phyloP scores from a whole-genome alignment of 2,113 vertebrate genomes.

The Carollia perspicillata region DNA sequence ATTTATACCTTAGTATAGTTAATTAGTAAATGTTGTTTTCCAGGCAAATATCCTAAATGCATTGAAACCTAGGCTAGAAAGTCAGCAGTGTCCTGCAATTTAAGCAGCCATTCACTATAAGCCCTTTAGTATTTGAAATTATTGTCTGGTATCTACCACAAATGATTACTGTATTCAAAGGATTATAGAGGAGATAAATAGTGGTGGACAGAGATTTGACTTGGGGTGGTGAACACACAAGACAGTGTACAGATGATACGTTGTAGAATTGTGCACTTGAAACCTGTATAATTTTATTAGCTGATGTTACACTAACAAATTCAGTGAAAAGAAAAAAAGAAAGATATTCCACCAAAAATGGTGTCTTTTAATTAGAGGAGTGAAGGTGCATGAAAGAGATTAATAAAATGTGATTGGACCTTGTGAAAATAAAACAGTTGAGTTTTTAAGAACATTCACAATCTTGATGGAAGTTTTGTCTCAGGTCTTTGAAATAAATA shows the following conservation, averaged over 20 bases:
- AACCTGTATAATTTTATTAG: neutral
- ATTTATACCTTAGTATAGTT: conserved; percentile 75
- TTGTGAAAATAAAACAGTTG: neutral
- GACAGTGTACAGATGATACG: neutral
- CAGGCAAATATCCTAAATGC: conserved; percentile 61
- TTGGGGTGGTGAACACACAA: neutral
- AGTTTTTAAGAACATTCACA: neutral
- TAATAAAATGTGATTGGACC: neutral
- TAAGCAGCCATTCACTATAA: neutral
- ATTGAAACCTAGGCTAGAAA: conserved; percentile 56
- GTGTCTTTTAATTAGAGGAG: neutral
- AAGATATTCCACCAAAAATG: neutral
- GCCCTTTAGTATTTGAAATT: conserved; percentile 12
- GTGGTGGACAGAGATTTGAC: neutral
- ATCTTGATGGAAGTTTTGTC: neutral
- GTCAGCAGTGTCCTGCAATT: conserved; percentile 33
- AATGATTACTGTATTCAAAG: neutral
- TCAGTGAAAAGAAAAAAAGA: neutral
- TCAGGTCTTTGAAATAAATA: neutral
- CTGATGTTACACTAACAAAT: neutral
- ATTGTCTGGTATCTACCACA: neutral
- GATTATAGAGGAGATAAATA: neutral
- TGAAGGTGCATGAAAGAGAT: neutral
- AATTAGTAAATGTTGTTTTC: conserved; percentile 71
- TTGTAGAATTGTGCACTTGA: neutral